Base-by-base conservation (phyloP, 2,888 invertebrate species). In the Tetrapedia diversipes region DNA sequence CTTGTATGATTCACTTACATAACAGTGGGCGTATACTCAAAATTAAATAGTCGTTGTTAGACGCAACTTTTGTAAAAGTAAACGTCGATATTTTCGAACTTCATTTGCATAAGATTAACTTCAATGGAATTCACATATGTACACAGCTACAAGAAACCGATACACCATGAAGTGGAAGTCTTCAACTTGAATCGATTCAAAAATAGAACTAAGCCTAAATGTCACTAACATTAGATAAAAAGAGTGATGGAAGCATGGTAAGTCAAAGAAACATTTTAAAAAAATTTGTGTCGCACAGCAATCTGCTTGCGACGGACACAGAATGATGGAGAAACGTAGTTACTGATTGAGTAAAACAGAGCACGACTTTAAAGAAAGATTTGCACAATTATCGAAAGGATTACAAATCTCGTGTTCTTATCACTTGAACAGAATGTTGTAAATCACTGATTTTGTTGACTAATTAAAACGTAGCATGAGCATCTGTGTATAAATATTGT, bases 1-100 rank as follows among this genome's bases (percentile, higher is more conserved):
- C 72, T 75, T 63, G 59, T 60, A 53, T 29, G 45, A 60, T 29
- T 71, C 47, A 60, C 84, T 84, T 84, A 84, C 66, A 75, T 84
- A 84, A 84, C 81, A 53, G 79, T 85, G 80, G 84, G 84, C 78
- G 84, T 84, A 77, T 72, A 65, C 76, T 68, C 69, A 56, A 85
- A 82, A 77, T 77, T 73, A 75, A 79, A 80, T 68, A 76, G 66
- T 65, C 66, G n/a, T 60, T 22, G 24, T 68, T 24, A 6, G 7
- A 37, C 14, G 37, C 11, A n/a, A 51, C 56, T 72, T 77, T 64
- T 51, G 32, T 24, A 27, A 65, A 76, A 39, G 59, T 53, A 6
- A 60, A 22, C 16, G 6, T 32, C 1, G 10, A 66, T 24, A 43
- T 45, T 34, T 22, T 22, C 24, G 22, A 32, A 32, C 14, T 14